Conservation (phyloP, 2,797 vertebrate genomes). For the Setipinna tenuifilis region DNA sequence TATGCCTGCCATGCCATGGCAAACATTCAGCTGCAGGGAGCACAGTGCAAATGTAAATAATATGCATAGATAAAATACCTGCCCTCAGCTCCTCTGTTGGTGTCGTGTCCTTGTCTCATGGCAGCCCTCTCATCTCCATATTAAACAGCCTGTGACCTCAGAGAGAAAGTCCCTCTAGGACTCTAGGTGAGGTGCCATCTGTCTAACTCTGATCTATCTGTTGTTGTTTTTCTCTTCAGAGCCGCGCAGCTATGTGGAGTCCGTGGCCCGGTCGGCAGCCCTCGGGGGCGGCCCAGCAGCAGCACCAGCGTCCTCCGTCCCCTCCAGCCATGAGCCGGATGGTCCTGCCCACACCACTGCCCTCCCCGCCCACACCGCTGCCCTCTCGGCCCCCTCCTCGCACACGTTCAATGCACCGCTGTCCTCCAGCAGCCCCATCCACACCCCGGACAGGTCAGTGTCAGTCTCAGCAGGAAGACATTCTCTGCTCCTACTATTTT, state of each 20-base stretch:
- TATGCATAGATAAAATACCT: background rate
- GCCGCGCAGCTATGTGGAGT: slow-evolving; percentile 94
- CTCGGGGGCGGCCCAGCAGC: slow-evolving; percentile 64
- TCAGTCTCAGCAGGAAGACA: slow-evolving; percentile 63
- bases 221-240: slow-evolving; percentile 69
- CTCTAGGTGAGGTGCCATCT: background rate
- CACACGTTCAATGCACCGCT: slow-evolving; percentile 80
- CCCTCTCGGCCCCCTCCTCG: slow-evolving; percentile 65
- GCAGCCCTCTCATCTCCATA: background rate
- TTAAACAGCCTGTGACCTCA: background rate
- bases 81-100: background rate
- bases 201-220: background rate
- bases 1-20: too few species aligned
- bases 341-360: slow-evolving; percentile 51
- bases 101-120: slow-evolving; percentile 18
- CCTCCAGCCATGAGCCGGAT: slow-evolving; percentile 64
- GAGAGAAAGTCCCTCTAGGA: background rate
- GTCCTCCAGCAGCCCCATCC: slow-evolving; percentile 93
- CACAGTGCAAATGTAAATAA: background rate
- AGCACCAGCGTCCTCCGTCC: slow-evolving; percentile 58
- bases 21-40: background rate
- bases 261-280: slow-evolving; percentile 85
- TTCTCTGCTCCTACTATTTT: too few species aligned
- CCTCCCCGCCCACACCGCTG: slow-evolving; percentile 66
- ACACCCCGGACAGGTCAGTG: slow-evolving; percentile 86